phyloP scores from a whole-genome alignment of 1,140 invertebrate genomes.

The Homarus americanus region DNA sequence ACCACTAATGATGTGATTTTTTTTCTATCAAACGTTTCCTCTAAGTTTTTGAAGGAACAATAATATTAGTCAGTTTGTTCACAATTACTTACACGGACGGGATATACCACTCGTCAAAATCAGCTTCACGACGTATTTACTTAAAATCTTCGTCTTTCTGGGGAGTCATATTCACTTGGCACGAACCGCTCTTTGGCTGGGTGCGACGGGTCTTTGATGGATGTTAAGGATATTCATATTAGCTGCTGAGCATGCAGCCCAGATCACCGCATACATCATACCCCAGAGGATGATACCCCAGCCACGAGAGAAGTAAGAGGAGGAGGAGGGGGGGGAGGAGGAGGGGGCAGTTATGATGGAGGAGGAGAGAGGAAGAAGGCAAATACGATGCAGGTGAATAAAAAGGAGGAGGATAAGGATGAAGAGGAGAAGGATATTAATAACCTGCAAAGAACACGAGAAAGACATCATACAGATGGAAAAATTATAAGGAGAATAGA shows the following conservation, averaged over 20 bases:
- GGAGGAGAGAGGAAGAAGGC: background rate
- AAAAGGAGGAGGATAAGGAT: background rate
- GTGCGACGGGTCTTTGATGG: slow-evolving; percentile 2
- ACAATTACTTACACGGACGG: too few relatives aligned
- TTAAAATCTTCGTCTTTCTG: too few relatives aligned
- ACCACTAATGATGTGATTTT: too few relatives aligned
- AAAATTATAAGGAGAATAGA: background rate
- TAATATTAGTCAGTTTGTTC: too few relatives aligned
- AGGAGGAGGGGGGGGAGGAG: background rate
- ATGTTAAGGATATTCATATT: slow-evolving; percentile 50
- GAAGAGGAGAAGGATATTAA: background rate
- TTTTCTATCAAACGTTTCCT: too few relatives aligned
- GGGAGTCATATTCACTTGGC: background rate
- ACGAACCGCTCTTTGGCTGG: background rate
- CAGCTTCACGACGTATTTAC: too few relatives aligned
- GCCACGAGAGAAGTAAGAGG: background rate
- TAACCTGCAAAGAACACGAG: background rate
- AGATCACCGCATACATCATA: slow-evolving; percentile 24
- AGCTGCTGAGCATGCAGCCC: slow-evolving; percentile 27
- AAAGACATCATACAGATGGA: background rate
- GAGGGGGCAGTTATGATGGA: background rate
- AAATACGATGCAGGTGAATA: background rate
- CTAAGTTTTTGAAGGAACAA: too few relatives aligned
- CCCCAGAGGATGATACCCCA: background rate
- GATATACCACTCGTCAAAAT: too few relatives aligned